A percentile compares a stretch with the other conserved stretches of the same genome.
phyloP scores from a whole-genome alignment of 2,797 vertebrate species.

The Zenarchopterus dispar region DNA sequence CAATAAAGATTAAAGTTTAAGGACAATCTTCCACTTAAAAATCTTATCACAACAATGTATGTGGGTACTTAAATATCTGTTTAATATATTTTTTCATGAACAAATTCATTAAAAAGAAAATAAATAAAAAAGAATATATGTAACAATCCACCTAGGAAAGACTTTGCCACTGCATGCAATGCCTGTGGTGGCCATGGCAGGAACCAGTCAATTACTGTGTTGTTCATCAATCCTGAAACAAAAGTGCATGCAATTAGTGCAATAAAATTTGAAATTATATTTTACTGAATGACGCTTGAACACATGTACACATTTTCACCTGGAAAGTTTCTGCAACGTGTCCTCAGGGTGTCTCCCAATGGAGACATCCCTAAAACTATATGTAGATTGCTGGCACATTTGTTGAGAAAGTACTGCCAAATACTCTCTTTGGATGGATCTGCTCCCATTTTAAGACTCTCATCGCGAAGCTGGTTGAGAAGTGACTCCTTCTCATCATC shows the following conservation, averaged over 20 bases:
- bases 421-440: slow-evolving; percentile 90
- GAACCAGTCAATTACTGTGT: slow-evolving; percentile 98
- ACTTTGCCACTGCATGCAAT: slow-evolving; percentile 90
- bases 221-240: slow-evolving; percentile 92
- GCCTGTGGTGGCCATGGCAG: slow-evolving; percentile 95
- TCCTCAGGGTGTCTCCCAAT: slow-evolving; percentile 90
- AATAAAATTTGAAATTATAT: neutral
- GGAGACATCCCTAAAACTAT: slow-evolving; percentile 96
- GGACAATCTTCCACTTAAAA: slow-evolving; percentile 1
- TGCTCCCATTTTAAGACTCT: slow-evolving; percentile 85
- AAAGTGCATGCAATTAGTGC: slow-evolving; percentile 19
- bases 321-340: slow-evolving; percentile 96
- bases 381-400: slow-evolving; percentile 93
- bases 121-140: neutral
- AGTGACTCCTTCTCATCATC: slow-evolving; percentile 93
- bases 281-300: neutral
- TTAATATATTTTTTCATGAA: neutral
- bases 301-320: slow-evolving; percentile 74
- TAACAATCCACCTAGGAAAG: slow-evolving; percentile 87
- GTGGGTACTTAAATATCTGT: too few species aligned
- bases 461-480: slow-evolving; percentile 86
- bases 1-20: neutral
- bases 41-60: neutral
- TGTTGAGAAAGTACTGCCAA: slow-evolving; percentile 95
- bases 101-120: neutral